Evolutionary conservation across 2,888 invertebrate genomes (phyloP).

Genomic region (Chloroclystis v-ata): DNA sequence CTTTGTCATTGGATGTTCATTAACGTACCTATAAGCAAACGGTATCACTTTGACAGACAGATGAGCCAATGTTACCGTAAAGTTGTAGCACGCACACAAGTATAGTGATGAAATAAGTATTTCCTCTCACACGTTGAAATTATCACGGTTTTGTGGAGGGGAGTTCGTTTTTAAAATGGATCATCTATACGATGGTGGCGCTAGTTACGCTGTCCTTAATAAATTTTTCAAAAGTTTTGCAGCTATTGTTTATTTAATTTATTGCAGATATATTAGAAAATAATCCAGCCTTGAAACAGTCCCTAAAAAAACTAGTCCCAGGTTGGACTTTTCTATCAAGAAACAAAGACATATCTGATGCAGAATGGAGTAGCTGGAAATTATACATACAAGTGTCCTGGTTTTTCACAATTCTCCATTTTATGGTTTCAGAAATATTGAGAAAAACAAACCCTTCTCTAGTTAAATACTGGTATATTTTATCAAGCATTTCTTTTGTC

Average conservation of each 20-base stretch:
- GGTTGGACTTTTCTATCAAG: constrained; percentile 78
- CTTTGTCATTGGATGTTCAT: too few relatives aligned
- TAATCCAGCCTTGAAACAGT: constrained; percentile 34
- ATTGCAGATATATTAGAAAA: constrained; percentile 52
- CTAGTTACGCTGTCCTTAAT: too few relatives aligned
- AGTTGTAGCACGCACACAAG: too few relatives aligned
- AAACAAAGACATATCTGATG: constrained; percentile 82
- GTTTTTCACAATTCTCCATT: constrained; percentile 77
- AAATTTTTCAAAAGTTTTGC: too few relatives aligned
- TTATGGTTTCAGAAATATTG: constrained; percentile 72
- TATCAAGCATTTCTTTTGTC: constrained; percentile 70
- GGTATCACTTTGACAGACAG: too few relatives aligned
- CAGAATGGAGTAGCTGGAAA: constrained; percentile 84
- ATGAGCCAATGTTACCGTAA: too few relatives aligned
- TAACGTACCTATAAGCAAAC: too few relatives aligned
- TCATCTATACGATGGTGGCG: too few relatives aligned
- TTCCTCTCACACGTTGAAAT: too few relatives aligned
- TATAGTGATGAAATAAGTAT: too few relatives aligned
- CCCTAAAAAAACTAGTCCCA: constrained; percentile 56
- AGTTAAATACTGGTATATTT: constrained; percentile 76
- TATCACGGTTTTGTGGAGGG: too few relatives aligned
- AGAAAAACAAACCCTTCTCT: constrained; percentile 42
- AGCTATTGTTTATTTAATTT: not conserved
- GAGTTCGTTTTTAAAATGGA: too few relatives aligned
- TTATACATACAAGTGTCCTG: constrained; percentile 70